A percentile compares a stretch with the other conserved stretches of the same genome.
phyloP scores from a whole-genome alignment of 1,140 invertebrate species.

The Chironomus striatipennis region DNA sequence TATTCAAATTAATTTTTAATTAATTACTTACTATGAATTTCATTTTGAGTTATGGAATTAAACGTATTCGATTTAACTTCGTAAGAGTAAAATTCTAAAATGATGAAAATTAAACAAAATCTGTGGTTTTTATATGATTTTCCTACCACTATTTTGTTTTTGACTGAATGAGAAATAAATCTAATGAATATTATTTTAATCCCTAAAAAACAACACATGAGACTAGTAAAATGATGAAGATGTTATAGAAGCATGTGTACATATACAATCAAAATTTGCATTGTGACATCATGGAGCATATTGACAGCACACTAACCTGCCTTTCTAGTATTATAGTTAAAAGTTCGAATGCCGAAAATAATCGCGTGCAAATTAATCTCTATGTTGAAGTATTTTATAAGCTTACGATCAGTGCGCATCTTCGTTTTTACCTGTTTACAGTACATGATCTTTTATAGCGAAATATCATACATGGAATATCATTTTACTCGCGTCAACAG shows the following conservation, averaged over 20 bases:
- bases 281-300: background rate
- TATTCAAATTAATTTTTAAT: background rate
- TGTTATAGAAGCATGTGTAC: background rate
- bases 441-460: no score
- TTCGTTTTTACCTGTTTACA: no score
- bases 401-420: no score
- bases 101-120: conserved; percentile 4
- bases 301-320: background rate
- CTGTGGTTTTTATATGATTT: conserved; percentile 19
- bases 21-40: conserved; percentile 10
- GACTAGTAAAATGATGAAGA: background rate
- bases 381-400: no score
- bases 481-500: no score
- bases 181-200: background rate
- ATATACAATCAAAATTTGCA: background rate
- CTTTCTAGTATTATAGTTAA: background rate
- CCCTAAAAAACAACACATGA: conserved; percentile 3
- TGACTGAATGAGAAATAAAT: background rate
- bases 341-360: conserved; percentile 7
- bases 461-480: no score
- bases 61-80: background rate
- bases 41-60: background rate
- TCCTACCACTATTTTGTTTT: conserved; percentile 5
- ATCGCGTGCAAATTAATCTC: background rate
- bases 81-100: background rate